A percentile compares a stretch with the other conserved stretches of the same genome.
phyloP scores from a whole-genome alignment of 2,797 vertebrate genomes.

The Lagodon rhomboides region DNA sequence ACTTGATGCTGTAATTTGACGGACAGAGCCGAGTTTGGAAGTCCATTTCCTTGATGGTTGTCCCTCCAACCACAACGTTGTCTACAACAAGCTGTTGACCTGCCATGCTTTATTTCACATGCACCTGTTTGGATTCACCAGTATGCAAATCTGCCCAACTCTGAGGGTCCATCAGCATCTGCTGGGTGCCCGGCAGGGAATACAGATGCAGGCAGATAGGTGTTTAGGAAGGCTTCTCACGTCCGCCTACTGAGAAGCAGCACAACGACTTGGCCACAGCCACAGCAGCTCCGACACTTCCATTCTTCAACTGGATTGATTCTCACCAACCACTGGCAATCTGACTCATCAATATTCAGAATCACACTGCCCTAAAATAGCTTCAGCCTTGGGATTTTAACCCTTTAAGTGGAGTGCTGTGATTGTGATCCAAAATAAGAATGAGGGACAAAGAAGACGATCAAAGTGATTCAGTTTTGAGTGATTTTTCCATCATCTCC shows the following conservation, averaged over 20 bases:
- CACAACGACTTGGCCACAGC: constrained; percentile 72
- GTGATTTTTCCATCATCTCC: background rate
- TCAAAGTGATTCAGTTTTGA: background rate
- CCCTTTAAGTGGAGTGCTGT: constrained; percentile 29
- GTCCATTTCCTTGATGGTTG: constrained; percentile 44
- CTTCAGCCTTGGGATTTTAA: constrained; percentile 60
- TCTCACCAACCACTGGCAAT: constrained; percentile 72
- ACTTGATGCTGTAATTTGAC: constrained; percentile 32
- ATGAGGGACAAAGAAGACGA: background rate
- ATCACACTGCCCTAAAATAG: constrained; percentile 69
- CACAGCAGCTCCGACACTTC: constrained; percentile 65
- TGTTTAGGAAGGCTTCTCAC: constrained; percentile 73
- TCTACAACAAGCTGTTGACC: constrained; percentile 69
- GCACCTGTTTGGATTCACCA: constrained; percentile 69
- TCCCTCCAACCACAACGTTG: constrained; percentile 46
- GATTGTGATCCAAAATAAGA: constrained; percentile 25
- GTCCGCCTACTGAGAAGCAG: constrained; percentile 64
- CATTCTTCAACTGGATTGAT: constrained; percentile 82
- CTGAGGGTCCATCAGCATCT: constrained; percentile 71
- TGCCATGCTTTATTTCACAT: constrained; percentile 66
- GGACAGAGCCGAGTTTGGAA: background rate
- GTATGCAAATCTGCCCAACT: constrained; percentile 67
- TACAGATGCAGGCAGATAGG: constrained; percentile 65
- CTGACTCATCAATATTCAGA: constrained; percentile 81
- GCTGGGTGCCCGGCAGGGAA: constrained; percentile 60